Evolutionary conservation across 1,140 invertebrate genomes (phyloP).

Genomic region (Vollenhovia emeryi): DNA sequence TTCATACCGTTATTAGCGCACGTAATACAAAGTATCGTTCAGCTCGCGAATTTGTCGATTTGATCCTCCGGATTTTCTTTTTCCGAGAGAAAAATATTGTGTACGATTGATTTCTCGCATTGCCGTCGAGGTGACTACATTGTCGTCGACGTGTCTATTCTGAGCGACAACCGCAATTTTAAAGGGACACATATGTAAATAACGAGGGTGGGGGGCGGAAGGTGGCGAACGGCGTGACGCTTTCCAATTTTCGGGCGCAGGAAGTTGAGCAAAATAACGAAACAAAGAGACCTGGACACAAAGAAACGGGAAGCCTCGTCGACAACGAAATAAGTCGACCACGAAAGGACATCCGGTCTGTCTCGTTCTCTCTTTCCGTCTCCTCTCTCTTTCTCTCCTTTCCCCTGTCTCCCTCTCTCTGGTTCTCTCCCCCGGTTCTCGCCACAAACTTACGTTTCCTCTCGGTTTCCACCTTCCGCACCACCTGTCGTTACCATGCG

Average conservation of each 20-base stretch:
- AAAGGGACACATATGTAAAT: constrained; percentile 9
- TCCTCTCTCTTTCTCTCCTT: constrained; percentile 63
- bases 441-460: constrained; percentile 63
- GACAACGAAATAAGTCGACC: constrained; percentile 81
- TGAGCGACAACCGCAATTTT: not conserved
- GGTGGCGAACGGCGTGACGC: not conserved
- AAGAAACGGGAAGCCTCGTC: constrained; percentile 75
- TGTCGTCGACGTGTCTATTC: too few species aligned
- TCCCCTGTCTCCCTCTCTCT: constrained; percentile 4
- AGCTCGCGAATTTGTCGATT: not conserved
- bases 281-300: constrained; percentile 75
- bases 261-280: constrained; percentile 77
- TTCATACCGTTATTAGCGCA: not conserved
- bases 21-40: not conserved
- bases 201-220: not conserved
- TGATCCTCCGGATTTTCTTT: not conserved
- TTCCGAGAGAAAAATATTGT: not conserved
- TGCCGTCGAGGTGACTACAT: not conserved
- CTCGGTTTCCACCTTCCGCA: constrained; percentile 67
- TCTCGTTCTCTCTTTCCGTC: constrained; percentile 60
- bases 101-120: too few species aligned
- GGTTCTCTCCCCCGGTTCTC: constrained; percentile 2
- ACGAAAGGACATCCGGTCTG: constrained; percentile 84
- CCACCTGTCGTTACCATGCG: constrained; percentile 67
- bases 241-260: constrained; percentile 65